Conservation (phyloP, 1,140 invertebrate species). For the Harpegnathos saltator region DNA sequence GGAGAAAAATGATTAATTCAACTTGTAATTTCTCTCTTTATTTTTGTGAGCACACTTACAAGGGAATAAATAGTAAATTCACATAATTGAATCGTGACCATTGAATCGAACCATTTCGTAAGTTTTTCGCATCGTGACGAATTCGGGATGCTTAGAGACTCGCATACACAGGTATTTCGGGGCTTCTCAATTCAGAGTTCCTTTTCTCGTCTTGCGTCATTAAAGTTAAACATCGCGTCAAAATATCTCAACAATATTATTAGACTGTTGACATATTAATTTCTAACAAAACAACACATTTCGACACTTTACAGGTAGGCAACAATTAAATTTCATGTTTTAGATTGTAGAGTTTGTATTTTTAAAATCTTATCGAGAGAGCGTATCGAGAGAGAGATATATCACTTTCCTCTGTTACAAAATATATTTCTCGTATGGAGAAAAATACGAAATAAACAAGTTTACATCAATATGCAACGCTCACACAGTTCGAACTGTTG, state of each 20-base stretch:
- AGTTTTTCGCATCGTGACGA: constrained; percentile 1
- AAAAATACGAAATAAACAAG: neutral
- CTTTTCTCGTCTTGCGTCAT: no score
- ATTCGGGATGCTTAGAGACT: neutral
- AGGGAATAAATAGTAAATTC: constrained; percentile 15
- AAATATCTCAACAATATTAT: no score
- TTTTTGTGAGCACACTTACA: neutral
- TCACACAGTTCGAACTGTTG: no score
- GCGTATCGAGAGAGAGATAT: no score
- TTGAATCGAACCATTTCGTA: constrained; percentile 14
- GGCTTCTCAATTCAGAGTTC: constrained; percentile 26
- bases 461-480: neutral
- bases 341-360: no score
- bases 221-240: no score
- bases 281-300: neutral
- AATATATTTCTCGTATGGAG: neutral
- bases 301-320: neutral
- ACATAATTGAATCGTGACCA: constrained; percentile 1
- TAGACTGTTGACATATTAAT: no score
- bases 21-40: neutral
- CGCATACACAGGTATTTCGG: neutral
- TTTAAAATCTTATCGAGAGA: no score
- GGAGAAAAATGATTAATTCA: neutral
- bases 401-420: constrained; percentile 6
- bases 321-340: constrained; percentile 3